These are phyloP conservation scores for Busseola fusca DNA, from an alignment of 2,888 invertebrate genomes.

Conservation along the genomic window DNA sequence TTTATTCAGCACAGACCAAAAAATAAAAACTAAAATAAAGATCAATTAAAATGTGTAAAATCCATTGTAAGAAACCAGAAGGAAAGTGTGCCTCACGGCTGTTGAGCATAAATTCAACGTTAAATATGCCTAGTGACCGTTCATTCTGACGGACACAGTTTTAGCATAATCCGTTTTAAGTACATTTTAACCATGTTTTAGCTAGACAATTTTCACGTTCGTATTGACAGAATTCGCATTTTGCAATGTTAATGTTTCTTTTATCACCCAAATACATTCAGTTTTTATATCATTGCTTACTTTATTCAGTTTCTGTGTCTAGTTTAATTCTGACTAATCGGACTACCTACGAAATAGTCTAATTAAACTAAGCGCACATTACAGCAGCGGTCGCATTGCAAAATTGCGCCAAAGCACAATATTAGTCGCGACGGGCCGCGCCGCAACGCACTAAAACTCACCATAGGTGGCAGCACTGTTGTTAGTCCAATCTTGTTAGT, in stretches of 20 bases:
- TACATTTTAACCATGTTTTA: constrained; percentile 30
- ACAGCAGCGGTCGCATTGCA: background rate
- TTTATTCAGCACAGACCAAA: no score
- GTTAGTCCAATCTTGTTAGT: no score
- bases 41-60: no score
- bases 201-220: constrained; percentile 6
- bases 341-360: background rate
- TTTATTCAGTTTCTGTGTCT: constrained; percentile 33
- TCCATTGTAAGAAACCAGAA: no score
- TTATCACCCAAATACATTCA: constrained; percentile 22
- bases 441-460: background rate
- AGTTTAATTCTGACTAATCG: background rate
- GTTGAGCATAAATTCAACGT: no score
- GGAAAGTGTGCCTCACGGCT: no score
- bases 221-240: constrained; percentile 42
- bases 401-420: background rate
- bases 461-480: background rate
- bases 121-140: no score
- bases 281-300: constrained; percentile 25
- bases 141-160: no score
- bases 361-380: background rate
- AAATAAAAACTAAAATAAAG: no score
- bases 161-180: constrained; percentile 36
- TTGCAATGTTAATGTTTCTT: constrained; percentile 23
- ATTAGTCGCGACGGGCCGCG: background rate